phyloP scores from a whole-genome alignment of 2,797 vertebrate genomes.

The Falco berigora region DNA sequence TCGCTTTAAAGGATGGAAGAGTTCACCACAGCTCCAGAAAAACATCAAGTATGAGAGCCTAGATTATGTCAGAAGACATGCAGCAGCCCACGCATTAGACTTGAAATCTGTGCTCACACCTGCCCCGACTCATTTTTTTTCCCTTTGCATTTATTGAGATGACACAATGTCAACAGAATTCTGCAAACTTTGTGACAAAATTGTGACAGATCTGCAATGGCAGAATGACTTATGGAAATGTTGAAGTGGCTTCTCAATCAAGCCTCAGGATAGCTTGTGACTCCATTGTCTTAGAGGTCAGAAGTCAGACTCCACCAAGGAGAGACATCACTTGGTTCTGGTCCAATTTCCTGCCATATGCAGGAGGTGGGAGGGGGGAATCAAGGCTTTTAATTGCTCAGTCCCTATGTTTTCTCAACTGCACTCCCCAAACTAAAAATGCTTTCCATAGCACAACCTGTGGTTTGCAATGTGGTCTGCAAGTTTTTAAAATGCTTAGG shows the following conservation, averaged over 20 bases:
- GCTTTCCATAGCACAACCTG: background rate
- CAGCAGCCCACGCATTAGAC: constrained; percentile 74
- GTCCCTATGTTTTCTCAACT: constrained; percentile 48
- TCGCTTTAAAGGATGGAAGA: constrained; percentile 70
- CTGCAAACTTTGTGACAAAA: constrained; percentile 75
- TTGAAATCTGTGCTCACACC: constrained; percentile 73
- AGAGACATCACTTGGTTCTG: constrained; percentile 65
- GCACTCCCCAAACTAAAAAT: constrained; percentile 55
- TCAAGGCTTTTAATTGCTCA: constrained; percentile 60
- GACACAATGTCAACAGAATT: constrained; percentile 73
- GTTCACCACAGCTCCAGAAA: constrained; percentile 70
- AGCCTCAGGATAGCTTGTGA: constrained; percentile 71
- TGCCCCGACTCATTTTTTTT: constrained; percentile 70
- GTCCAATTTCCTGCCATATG: constrained; percentile 71
- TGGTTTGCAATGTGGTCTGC: background rate
- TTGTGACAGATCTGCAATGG: constrained; percentile 73
- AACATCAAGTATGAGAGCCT: constrained; percentile 72
- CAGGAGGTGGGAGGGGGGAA: constrained; percentile 54
- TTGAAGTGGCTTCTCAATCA: constrained; percentile 72
- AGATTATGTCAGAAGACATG: constrained; percentile 73
- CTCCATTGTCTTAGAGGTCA: constrained; percentile 71
- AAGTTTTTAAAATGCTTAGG: background rate
- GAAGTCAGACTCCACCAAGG: constrained; percentile 55
- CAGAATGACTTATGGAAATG: constrained; percentile 74
- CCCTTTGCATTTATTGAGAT: constrained; percentile 73